phyloP scores from a whole-genome alignment of 2,888 invertebrate species.

The Latrodectus elegans region DNA sequence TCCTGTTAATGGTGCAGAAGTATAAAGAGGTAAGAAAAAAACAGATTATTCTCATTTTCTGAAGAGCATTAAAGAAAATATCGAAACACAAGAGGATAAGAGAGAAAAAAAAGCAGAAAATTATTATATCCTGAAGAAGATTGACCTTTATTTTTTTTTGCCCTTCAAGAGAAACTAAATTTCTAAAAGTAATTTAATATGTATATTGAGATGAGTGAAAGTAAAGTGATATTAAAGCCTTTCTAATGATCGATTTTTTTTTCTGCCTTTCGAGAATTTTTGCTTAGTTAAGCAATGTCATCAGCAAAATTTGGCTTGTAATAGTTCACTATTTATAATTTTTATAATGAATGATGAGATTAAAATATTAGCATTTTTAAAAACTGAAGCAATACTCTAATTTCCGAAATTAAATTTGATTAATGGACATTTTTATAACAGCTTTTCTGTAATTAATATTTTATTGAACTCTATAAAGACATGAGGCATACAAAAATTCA shows the following conservation, averaged over 20 bases:
- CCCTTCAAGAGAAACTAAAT: background rate
- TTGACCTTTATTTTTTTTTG: background rate
- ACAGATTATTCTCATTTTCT: conserved; percentile 2
- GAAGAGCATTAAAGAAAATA: background rate
- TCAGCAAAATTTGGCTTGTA: too few relatives aligned
- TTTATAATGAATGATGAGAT: too few relatives aligned
- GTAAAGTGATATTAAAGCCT: background rate
- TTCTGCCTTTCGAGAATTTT: too few relatives aligned
- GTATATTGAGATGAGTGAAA: background rate
- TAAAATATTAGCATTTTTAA: too few relatives aligned
- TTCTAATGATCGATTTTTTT: background rate
- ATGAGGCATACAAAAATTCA: too few relatives aligned
- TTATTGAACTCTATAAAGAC: too few relatives aligned
- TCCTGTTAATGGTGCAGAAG: conserved; percentile 1
- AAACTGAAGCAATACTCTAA: too few relatives aligned
- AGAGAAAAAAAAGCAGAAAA: background rate
- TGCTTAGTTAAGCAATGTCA: too few relatives aligned
- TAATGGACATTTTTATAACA: too few relatives aligned
- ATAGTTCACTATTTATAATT: too few relatives aligned
- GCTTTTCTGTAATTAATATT: too few relatives aligned
- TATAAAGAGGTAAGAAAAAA: background rate
- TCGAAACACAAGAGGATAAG: conserved; percentile 2
- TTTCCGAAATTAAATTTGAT: too few relatives aligned
- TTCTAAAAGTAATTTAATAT: conserved; percentile 3
- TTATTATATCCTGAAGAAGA: conserved; percentile 5